Base-by-base conservation (phyloP, 2,888 invertebrate species). In the Clusia tigrina region DNA sequence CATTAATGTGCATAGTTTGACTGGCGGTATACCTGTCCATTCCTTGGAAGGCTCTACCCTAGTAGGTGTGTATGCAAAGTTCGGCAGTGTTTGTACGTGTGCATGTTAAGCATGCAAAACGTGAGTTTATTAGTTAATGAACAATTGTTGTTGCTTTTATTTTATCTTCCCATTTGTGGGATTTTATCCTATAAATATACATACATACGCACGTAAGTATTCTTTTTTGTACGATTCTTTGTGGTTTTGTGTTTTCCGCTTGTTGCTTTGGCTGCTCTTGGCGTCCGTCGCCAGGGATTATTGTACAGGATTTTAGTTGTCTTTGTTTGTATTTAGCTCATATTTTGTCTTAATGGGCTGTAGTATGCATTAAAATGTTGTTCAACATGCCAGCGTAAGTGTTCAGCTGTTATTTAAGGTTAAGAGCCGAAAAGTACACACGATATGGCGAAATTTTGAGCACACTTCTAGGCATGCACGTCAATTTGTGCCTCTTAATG, bases 81-180 rank as follows among this genome's bases (percentile, higher is more conserved):
- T n/a, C n/a, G 58, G 12, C 2, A 51, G 25, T 48, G 17, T 46
- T 24, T 58, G 42, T 20, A 6, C 6, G 2, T 55, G 25, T 51
- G 52, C 62, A 58, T 62, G 62, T 58, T 42, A 46, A 60, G 58
- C 54, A 59, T 32, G 62, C 51, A 48, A 65, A 42, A 60, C 57
- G 57, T 62, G 59, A 62, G 57, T 65, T 65, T 65, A 65, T 62
- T 65, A 65, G 62, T 65, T 60, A 65, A 62, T 60, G 62, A 59
- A 62, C 25, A 59, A 58, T 58, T 58, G 38, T 58, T 51, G 23
- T 38, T 54, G 5, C 6, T 42, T 20, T 54, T 53, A 2, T 10
- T 6, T n/a, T 42, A 53, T 24, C 24, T 53, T 53, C 12, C 5
- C 9, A 17, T 51, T 22, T 22, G n/a, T n/a, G n/a, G n/a, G n/a